phyloP scores from a whole-genome alignment of 2,113 vertebrate species.

The Saguinus imperator region DNA sequence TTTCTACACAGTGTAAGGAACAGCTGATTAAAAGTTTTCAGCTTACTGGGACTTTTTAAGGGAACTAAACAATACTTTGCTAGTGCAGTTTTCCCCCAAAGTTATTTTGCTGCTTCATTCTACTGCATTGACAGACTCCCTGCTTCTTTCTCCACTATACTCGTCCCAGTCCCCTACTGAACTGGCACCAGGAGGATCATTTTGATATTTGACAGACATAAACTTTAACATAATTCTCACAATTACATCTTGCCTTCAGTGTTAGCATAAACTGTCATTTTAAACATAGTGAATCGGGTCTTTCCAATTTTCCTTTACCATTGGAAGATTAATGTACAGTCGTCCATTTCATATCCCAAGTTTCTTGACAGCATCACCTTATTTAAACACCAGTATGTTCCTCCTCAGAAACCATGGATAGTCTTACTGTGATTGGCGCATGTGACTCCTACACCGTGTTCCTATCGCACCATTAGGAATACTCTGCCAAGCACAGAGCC shows the following conservation, averaged over 20 bases:
- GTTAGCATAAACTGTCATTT: not conserved
- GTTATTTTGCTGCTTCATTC: not conserved
- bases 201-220: not conserved
- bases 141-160: not conserved
- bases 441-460: not conserved
- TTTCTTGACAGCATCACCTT: not conserved
- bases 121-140: not conserved
- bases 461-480: not conserved
- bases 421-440: not conserved
- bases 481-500: conserved; percentile 43
- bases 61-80: not conserved
- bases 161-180: not conserved
- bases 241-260: not conserved
- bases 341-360: not conserved
- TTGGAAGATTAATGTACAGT: not conserved
- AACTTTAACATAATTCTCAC: not conserved
- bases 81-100: not conserved
- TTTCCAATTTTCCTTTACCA: not conserved
- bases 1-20: not conserved
- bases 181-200: not conserved
- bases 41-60: not conserved
- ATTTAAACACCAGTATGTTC: not conserved
- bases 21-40: not conserved
- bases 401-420: not conserved
- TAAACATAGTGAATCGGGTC: not conserved